Evolutionary conservation across 2,113 vertebrate species (phyloP).

Genomic region (Panurus biarmicus): DNA sequence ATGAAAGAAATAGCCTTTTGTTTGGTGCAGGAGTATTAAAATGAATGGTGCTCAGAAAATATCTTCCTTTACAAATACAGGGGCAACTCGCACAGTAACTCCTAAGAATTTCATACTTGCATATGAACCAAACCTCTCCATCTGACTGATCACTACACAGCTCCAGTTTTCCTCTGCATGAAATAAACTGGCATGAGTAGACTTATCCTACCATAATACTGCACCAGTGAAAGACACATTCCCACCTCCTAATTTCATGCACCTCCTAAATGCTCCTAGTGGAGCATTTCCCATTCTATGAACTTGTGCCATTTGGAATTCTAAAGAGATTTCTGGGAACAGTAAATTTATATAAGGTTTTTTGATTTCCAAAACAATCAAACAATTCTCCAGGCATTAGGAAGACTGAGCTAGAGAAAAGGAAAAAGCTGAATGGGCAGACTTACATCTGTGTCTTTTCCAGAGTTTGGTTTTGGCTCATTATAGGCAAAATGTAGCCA

Average conservation of each 20-base stretch:
- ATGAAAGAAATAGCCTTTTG: not conserved
- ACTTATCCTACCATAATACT: not conserved
- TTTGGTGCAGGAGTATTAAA: not conserved
- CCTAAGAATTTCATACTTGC: not conserved
- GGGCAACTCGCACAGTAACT: not conserved
- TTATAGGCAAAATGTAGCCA: not conserved
- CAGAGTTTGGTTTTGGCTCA: not conserved
- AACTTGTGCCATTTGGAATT: not conserved
- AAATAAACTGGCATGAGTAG: not conserved
- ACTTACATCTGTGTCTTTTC: not conserved
- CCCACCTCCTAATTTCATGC: not conserved
- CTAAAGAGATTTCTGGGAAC: not conserved
- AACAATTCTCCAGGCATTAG: not conserved
- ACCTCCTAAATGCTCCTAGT: not conserved
- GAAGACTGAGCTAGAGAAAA: not conserved
- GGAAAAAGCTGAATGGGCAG: not conserved
- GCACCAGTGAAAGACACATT: not conserved
- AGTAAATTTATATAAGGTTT: not conserved
- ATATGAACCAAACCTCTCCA: not conserved
- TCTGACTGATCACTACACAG: not conserved
- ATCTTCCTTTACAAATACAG: not conserved
- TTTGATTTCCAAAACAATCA: not conserved
- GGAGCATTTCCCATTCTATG: not conserved
- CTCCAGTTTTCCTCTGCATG: not conserved
- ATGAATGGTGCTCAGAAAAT: not conserved